Evolutionary conservation across 2,797 vertebrate species (phyloP).

Genomic region (Chloroceryle amazona): DNA sequence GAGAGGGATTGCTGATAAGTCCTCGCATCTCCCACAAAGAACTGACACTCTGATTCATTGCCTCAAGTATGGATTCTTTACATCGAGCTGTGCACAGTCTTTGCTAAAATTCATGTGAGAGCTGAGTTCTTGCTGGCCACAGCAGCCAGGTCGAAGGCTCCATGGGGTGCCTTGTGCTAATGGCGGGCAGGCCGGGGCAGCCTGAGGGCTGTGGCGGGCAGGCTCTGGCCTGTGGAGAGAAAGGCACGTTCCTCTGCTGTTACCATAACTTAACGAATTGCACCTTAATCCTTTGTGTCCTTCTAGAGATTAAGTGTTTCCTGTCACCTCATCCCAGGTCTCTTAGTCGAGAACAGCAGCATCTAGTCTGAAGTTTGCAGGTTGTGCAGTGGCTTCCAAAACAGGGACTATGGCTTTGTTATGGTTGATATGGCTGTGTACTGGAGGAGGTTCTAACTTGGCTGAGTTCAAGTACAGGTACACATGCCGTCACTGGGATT

Average conservation of each 20-base stretch:
- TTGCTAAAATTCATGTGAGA: fast-evolving
- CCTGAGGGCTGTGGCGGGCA: fast-evolving
- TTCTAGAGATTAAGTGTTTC: not conserved
- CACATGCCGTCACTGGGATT: not conserved
- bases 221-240: not conserved
- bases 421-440: fast-evolving
- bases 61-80: fast-evolving
- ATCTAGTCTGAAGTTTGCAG: not conserved
- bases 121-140: fast-evolving
- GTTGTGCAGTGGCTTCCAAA: not conserved
- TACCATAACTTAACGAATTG: not conserved
- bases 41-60: fast-evolving
- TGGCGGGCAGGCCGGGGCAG: not conserved
- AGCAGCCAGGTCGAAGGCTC: not conserved
- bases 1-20: not conserved
- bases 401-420: not conserved
- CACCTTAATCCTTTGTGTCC: not conserved
- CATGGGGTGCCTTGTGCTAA: fast-evolving
- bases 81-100: fast-evolving
- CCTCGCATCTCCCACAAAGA: not conserved
- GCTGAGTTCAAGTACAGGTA: not conserved
- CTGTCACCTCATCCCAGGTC: not conserved
- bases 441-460: not conserved
- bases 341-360: not conserved
- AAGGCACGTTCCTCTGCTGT: fast-evolving